Evolutionary conservation across 2,113 vertebrate genomes (phyloP), one percentile per base, ranked within the genome.

Genomic region (Lepus americanus): DNA sequence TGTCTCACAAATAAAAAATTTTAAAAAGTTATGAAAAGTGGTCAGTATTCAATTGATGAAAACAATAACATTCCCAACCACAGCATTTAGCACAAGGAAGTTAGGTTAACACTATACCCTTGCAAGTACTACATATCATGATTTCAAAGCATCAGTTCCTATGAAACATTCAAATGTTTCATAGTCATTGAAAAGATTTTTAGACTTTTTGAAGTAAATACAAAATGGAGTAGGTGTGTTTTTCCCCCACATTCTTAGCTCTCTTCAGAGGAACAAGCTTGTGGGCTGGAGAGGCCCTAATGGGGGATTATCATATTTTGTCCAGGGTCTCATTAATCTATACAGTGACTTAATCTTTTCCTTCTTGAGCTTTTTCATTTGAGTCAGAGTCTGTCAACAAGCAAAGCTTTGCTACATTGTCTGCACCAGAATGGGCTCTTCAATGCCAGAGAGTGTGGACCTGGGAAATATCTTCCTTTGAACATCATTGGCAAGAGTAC

Each of bases 61-160:
- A 80, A 44, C 7, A 36, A 36, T 22, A 16, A 51, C 44, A 31
- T 67, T 22, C 49, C 67, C 31, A 29, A 20, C 8, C 49, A 67
- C 31, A 25, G 14, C 67, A 10, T 27, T 29, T 27, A 25, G 23
- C 4, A 51, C n/a, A 44, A 64, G 61, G 70, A 74, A 31, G 70
- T 64, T 31, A 33, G 5, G 59, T n/a, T 29, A 29, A 63, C 4
- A 29, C 12, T 53, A 17, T 13, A 33, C 9, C 14, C 9, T 29
- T 61, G 17, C 49, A 64, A 1, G 13, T 13, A 31, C 9, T 10
- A 70, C 19, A 1, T 13, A 39, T 6, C 9, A 12, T 0, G 8
- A 49, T 39, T 23, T 89, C 23, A 61, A 25, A 90, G 29, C 31
- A n/a, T 76, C n/a, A 39, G 1, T 2, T 70, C 19, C 11, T 31